Evolutionary conservation across 2,113 vertebrate species (phyloP), one percentile per base, ranked within the genome.

Genomic region (Ceratotherium simum): DNA sequence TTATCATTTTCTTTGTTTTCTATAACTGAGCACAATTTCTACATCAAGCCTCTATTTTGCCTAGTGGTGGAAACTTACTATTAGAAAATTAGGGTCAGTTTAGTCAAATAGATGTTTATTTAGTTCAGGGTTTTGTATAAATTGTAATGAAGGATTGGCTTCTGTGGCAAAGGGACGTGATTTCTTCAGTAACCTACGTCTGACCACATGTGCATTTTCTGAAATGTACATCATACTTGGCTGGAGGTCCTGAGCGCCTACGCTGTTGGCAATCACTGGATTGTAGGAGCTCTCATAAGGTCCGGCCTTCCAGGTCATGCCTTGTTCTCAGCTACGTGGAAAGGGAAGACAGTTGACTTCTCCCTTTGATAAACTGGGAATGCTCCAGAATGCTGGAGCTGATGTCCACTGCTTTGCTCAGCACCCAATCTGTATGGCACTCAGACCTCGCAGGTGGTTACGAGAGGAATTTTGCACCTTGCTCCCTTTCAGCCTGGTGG

Each of bases 311-410:
- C 20, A 5, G 31, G 46, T 13, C 10, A 1, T 7, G 20, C 11
- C 0, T 17, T 7, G 2, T n/a, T 17, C 42, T 81, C n/a, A 7
- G 21, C 5, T 1, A 2, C 1, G 0, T 17, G 25, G 4, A 14
- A 21, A 54, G 20, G 48, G 18, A 39, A 33, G 8, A 18, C 39
- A 3, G 10, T 6, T 0, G 20, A 18, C 8, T 39, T 56, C 33
- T 46, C 0, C 8, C 51, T 39, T 0, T 0, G 6, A 7, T 14
- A 5, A 21, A 1, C 9, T 5, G 20, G 5, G 25, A 8, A 33
- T 25, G 14, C 8, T 29, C 33, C 14, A 0, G 11, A 6, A 12
- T 6, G 54, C 33, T 3, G 14, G 72, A 18, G n/a, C 8, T 8
- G 18, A 27, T 4, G 23, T 16, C 18, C 23, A 5, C 8, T 1